Evolutionary conservation across 2,113 vertebrate species (phyloP).

Genomic region (Orycteropus afer): DNA sequence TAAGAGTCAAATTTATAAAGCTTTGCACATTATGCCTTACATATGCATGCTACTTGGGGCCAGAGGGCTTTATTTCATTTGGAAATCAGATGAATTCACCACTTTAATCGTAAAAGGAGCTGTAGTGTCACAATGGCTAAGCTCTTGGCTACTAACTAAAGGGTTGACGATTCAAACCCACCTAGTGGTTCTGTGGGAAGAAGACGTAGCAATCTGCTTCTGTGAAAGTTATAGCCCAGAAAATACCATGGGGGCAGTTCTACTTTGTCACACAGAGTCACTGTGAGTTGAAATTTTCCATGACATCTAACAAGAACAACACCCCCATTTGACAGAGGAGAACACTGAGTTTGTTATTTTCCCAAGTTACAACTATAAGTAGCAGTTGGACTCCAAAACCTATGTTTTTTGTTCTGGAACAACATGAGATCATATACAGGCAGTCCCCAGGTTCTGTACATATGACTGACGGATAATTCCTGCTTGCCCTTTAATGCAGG

Average conservation of each 20-base stretch:
- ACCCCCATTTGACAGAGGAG: background rate
- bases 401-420: background rate
- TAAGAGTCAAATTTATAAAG: slow-evolving; percentile 24
- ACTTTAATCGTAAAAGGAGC: background rate
- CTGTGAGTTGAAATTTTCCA: background rate
- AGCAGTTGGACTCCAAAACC: background rate
- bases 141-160: too few species aligned
- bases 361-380: background rate
- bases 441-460: background rate
- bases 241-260: background rate
- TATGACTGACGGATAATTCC: too few species aligned
- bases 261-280: background rate
- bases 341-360: background rate
- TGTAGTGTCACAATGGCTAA: background rate
- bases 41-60: background rate
- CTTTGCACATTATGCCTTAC: background rate
- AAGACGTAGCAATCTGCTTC: background rate
- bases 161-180: background rate
- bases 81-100: background rate
- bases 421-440: background rate
- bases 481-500: too few species aligned
- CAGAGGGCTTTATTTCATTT: background rate
- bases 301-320: background rate
- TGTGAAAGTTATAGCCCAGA: background rate
- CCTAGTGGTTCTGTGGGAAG: background rate